Percentiles rank a stretch among this genome's conserved stretches.
phyloP scores from a whole-genome alignment of 2,797 vertebrate genomes.

The Octomys mimax region DNA sequence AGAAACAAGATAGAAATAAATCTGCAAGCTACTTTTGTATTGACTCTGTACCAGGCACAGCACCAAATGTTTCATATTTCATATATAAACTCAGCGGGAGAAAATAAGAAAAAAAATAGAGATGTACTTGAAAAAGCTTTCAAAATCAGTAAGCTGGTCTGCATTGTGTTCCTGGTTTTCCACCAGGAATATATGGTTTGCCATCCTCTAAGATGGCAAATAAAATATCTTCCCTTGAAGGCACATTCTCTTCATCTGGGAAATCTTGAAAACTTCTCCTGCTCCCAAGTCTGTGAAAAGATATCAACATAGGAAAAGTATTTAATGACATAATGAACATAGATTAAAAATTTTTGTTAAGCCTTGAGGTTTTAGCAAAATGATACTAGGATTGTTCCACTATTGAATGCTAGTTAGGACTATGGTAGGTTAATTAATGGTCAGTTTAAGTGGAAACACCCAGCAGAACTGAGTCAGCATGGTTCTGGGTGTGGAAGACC shows the following conservation, averaged over 20 bases:
- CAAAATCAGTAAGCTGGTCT: neutral
- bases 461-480: neutral
- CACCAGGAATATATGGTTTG: neutral
- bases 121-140: neutral
- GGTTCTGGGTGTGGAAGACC: neutral
- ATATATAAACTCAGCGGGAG: neutral
- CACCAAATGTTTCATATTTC: constrained; percentile 10
- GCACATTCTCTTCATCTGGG: neutral
- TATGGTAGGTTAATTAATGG: neutral
- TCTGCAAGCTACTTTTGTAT: neutral
- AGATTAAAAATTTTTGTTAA: neutral
- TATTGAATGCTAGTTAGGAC: neutral
- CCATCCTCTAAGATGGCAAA: neutral
- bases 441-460: neutral
- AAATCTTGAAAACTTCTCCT: neutral
- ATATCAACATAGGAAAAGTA: neutral
- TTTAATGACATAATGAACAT: neutral
- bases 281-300: neutral
- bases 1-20: neutral
- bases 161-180: neutral
- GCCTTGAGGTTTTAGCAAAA: neutral
- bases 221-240: neutral
- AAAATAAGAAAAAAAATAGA: neutral
- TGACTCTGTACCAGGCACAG: neutral
- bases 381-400: neutral